Percentiles rank a stretch among this genome's conserved stretches.
Evolutionary conservation across 2,113 vertebrate genomes (phyloP).

Genomic region (Protomyctophum bolini): DNA sequence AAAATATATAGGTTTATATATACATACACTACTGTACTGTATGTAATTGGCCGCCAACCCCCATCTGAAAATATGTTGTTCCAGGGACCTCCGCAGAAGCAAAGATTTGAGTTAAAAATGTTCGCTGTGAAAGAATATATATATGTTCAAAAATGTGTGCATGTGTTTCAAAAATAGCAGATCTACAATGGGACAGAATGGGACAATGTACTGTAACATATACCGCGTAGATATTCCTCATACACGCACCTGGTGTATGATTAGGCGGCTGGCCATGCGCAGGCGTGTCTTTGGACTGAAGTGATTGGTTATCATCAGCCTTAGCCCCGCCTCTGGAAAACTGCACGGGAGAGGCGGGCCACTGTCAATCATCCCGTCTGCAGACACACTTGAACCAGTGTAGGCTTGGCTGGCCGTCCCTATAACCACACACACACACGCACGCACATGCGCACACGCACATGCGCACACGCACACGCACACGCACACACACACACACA

Average conservation of each 20-base stretch:
- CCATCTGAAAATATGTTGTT: no score
- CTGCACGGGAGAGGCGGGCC: slow-evolving; percentile 80
- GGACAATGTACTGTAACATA: no score
- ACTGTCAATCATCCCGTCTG: slow-evolving; percentile 84
- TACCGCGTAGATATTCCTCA: background rate
- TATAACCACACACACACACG: slow-evolving; percentile 35
- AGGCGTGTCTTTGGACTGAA: slow-evolving; percentile 86
- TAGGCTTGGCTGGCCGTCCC: slow-evolving; percentile 79
- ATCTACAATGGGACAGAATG: no score
- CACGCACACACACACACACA: background rate
- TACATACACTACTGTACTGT: no score
- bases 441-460: slow-evolving; percentile 2
- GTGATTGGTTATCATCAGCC: slow-evolving; percentile 87
- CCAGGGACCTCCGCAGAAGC: no score
- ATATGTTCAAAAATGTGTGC: no score
- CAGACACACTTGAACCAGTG: slow-evolving; percentile 80
- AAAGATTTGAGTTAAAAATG: no score
- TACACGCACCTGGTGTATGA: slow-evolving; percentile 82
- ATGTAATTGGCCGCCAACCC: no score
- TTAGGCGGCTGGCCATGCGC: slow-evolving; percentile 85
- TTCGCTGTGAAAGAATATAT: no score
- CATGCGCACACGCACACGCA: background rate
- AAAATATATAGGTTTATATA: no score
- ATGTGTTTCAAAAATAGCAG: no score
- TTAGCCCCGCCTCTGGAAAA: slow-evolving; percentile 83